A percentile compares a stretch with the other conserved stretches of the same genome.
Conservation (phyloP, 2,888 invertebrate species). For the Leucoma salicis region DNA sequence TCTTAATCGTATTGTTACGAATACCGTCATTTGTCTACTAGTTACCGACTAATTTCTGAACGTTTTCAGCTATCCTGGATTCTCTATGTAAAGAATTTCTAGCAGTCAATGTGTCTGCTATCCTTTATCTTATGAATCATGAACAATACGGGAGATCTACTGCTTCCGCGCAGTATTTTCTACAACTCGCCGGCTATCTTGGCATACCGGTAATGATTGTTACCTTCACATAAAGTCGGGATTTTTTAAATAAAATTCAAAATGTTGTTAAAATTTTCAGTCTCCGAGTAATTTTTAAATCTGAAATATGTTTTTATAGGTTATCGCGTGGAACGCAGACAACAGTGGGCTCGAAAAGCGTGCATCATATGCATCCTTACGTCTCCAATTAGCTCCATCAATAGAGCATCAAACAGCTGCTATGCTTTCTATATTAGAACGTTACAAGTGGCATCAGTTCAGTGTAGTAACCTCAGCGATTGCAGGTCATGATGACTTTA, state of each 20-base stretch:
- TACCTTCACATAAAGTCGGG: constrained; percentile 21
- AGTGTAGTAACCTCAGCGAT: constrained; percentile 96
- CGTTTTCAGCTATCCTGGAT: constrained; percentile 90
- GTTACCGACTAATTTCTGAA: constrained; percentile 45
- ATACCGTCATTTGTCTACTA: constrained; percentile 20
- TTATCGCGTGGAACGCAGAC: constrained; percentile 98
- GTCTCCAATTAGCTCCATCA: constrained; percentile 97
- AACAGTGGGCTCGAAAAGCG: constrained; percentile 92
- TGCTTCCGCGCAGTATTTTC: constrained; percentile 96
- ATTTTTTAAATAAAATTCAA: constrained; percentile 5
- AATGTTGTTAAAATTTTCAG: not conserved
- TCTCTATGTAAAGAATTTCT: constrained; percentile 95
- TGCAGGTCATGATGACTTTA: constrained; percentile 97
- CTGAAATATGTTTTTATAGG: constrained; percentile 52
- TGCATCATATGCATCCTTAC: constrained; percentile 93
- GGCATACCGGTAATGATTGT: constrained; percentile 89
- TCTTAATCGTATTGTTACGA: constrained; percentile 10
- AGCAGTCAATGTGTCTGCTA: constrained; percentile 93
- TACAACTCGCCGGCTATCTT: constrained; percentile 95
- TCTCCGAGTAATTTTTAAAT: not conserved
- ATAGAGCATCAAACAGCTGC: constrained; percentile 98
- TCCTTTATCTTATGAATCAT: constrained; percentile 97
- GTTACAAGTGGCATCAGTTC: constrained; percentile 98
- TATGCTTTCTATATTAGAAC: constrained; percentile 96
- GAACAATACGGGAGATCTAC: constrained; percentile 96